Evolutionary conservation across 2,888 invertebrate genomes (phyloP), one percentile per base, ranked within the genome.

Genomic region (Syritta pipiens): DNA sequence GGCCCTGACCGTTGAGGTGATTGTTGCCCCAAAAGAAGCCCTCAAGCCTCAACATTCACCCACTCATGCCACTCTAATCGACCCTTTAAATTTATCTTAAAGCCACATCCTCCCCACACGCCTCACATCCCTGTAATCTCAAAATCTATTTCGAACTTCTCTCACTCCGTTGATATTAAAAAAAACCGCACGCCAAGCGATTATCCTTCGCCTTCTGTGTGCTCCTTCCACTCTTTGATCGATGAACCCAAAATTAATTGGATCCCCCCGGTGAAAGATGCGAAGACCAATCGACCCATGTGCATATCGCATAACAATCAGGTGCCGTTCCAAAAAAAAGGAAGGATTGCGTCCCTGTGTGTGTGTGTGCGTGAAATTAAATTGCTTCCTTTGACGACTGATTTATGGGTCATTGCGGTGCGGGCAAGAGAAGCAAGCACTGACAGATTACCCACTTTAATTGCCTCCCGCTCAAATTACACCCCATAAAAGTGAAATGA

Each of bases 161-260:
- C n/a, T 24, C n/a, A 5, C 40, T n/a, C 14, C 4, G n/a, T n/a
- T n/a, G n/a, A n/a, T n/a, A n/a, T n/a, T n/a, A 19, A 53, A 24
- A 26, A 14, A 10, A 28, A 12, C 2, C 12, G 3, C 17, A 37
- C 22, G 40, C 14, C n/a, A n/a, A n/a, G n/a, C n/a, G 49, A 63
- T 32, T 48, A 57, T 40, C 40, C 30, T 28, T 28, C 9, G 4
- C n/a, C 10, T 9, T 48, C 2, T n/a, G 3, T 24, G 14, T 42
- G n/a, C 37, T 12, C n/a, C 5, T 37, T 28, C 20, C 2, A 3
- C 22, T 44, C 46, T 67, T 68, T 68, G 67, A 68, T 68, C 57
- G 48, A 30, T 48, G 57, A 57, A 57, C 57, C 48, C 37, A 12
- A 37, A 40, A 10, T 68, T 57, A 68, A 37, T 37, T 35, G 37